Base-by-base conservation (phyloP, 2,797 vertebrate genomes). In the Fundulus diaphanus region DNA sequence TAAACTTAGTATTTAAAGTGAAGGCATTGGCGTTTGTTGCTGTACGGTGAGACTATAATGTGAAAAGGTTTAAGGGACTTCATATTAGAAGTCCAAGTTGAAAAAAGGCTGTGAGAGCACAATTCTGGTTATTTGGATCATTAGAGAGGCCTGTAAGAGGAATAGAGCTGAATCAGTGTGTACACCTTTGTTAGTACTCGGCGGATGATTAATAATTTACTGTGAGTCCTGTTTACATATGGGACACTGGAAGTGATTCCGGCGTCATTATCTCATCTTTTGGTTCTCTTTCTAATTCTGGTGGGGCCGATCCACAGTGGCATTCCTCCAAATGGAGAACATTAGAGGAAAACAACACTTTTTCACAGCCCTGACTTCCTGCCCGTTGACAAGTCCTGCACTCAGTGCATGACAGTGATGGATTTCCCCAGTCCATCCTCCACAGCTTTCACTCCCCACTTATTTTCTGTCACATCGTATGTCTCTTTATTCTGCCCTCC, bases 361-460 rank as follows among this genome's bases (percentile, higher is more conserved):
- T 85, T 57, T 57, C 54, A 57, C 27, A 57, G 83, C 33, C 65
- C 82, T 76, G 63, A 76, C 85, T 85, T 74, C 85, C 75, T 35
- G n/a, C 82, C 73, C 84, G 68, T 83, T 90, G 91, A 90, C 90
- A 88, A 91, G 88, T 86, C 33, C 79, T 87, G 82, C 88, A 81
- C 84, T 84, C 68, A 76, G 79, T 31, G 67, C 56, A 69, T 77
- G 91, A 91, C 90, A 92, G 83, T 91, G 91, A 94, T 91, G 90
- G 77, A 92, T 84, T 80, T 16, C 6, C 44, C 37, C 63, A 66
- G 51, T 79, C 74, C 68, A 71, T 70, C 70, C 71, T n/a, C 37
- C 22, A 1, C 61, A 40, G 35, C 12, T 87, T 85, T 90, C 79
- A 85, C 27, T 80, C 84, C 76, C 67, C 80, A 72, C 86, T 79